Percentiles rank a stretch among this genome's conserved stretches.
Conservation (phyloP, 1,140 invertebrate species). For the Gryllus bimaculatus region DNA sequence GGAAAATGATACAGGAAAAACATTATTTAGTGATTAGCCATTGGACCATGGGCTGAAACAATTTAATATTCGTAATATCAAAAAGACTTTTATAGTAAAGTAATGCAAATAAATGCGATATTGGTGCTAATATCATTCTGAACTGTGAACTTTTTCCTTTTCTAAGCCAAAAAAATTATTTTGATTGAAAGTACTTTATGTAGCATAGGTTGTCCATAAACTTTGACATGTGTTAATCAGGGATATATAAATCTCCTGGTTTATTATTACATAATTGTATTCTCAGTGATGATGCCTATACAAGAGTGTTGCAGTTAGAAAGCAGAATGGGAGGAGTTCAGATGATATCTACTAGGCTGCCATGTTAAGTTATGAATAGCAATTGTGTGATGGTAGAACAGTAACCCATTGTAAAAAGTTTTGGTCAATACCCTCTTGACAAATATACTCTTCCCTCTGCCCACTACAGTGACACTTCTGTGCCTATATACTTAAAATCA, state of each 20-base stretch:
- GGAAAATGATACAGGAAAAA: no score
- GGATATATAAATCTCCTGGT: not conserved
- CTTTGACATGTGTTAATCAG: not conserved
- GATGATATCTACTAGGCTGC: no score
- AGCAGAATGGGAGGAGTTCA: no score
- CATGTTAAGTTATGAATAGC: no score
- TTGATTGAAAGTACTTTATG: not conserved
- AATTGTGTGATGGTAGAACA: no score
- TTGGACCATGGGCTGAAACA: no score
- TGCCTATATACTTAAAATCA: not conserved
- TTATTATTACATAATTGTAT: not conserved
- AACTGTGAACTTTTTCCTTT: not conserved
- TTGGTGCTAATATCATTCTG: slow-evolving; percentile 1
- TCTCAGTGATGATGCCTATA: not conserved
- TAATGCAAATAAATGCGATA: not conserved
- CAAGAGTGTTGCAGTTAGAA: not conserved
- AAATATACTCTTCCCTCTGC: not conserved
- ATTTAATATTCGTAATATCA: no score
- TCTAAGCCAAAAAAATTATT: not conserved
- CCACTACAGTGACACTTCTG: not conserved
- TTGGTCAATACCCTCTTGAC: no score
- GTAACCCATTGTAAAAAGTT: no score
- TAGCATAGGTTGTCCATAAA: not conserved
- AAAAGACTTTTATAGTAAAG: not conserved
- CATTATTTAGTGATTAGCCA: no score